Evolutionary conservation across 2,797 vertebrate species (phyloP).

Genomic region (Hoplostethus atlanticus): DNA sequence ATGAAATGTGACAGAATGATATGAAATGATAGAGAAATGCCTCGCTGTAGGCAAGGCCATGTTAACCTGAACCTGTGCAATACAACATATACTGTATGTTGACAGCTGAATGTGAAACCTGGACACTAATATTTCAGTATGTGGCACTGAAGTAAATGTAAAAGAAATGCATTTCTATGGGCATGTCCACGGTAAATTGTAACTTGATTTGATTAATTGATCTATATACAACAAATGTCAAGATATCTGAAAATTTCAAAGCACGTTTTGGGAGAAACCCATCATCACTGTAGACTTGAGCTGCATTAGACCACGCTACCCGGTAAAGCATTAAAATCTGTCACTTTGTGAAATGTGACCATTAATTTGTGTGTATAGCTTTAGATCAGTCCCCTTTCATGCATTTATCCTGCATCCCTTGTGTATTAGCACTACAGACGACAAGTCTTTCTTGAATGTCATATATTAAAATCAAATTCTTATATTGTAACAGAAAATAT

Average conservation of each 20-base stretch:
- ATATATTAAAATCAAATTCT: too few species aligned
- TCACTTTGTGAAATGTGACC: slow-evolving; percentile 2
- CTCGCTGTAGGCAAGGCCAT: too few species aligned
- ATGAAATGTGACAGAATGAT: too few species aligned
- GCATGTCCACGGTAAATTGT: not conserved
- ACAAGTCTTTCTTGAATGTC: not conserved
- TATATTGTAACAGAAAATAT: too few species aligned
- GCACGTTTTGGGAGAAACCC: slow-evolving; percentile 38
- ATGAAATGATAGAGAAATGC: too few species aligned
- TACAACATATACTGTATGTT: too few species aligned
- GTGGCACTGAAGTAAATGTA: too few species aligned
- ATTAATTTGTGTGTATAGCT: not conserved
- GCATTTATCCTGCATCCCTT: not conserved
- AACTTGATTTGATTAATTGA: too few species aligned
- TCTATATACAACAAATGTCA: not conserved
- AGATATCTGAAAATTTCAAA: slow-evolving; percentile 14
- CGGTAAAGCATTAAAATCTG: slow-evolving; percentile 54
- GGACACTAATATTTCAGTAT: too few species aligned
- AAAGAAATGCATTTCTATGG: too few species aligned
- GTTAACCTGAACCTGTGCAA: too few species aligned
- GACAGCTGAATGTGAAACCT: too few species aligned
- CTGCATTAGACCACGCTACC: slow-evolving; percentile 27
- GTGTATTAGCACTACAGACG: not conserved
- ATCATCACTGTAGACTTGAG: slow-evolving; percentile 6
- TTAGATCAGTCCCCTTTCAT: not conserved